These are phyloP conservation scores for Apogon hyalosoma DNA, from an alignment of 2,797 vertebrate species.

Conservation along the genomic window DNA sequence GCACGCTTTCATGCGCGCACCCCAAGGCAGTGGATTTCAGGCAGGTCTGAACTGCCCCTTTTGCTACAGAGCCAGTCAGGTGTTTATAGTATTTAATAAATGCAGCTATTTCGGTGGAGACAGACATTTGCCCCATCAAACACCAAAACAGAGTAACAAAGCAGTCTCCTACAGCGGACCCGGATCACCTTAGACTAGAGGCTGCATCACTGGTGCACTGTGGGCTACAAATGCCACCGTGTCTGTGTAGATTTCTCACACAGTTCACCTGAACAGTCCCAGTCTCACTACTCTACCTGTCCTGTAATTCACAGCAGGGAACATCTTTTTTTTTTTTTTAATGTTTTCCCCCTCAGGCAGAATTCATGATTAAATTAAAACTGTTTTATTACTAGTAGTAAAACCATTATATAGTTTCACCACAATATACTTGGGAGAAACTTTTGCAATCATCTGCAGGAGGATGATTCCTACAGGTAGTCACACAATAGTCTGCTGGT, in stretches of 20 bases:
- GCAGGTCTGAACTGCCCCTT: constrained; percentile 77
- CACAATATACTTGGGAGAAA: not conserved
- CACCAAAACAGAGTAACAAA: constrained; percentile 30
- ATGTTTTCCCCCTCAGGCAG: not conserved
- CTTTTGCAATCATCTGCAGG: not conserved
- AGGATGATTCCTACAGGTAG: constrained; percentile 42
- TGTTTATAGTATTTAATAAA: constrained; percentile 69
- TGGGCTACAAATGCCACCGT: constrained; percentile 2
- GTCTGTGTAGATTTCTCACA: not conserved
- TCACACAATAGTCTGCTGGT: constrained; percentile 14
- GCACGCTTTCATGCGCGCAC: constrained; percentile 48
- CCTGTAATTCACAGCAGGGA: not conserved
- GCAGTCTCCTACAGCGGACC: constrained; percentile 4
- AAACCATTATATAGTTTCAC: no score
- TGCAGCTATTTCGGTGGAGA: constrained; percentile 32
- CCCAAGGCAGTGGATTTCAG: constrained; percentile 78
- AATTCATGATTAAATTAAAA: not conserved
- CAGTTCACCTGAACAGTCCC: not conserved
- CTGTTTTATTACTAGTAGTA: not conserved
- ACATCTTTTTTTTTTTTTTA: not conserved
- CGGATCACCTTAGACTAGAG: not conserved
- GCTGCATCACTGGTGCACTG: constrained; percentile 12
- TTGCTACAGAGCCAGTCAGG: constrained; percentile 49
- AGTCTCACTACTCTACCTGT: not conserved
- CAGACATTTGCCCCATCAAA: constrained; percentile 29